Evolutionary conservation across 2,113 vertebrate genomes (phyloP), one percentile per base, ranked within the genome.

Genomic region (Paedocypris sp.): DNA sequence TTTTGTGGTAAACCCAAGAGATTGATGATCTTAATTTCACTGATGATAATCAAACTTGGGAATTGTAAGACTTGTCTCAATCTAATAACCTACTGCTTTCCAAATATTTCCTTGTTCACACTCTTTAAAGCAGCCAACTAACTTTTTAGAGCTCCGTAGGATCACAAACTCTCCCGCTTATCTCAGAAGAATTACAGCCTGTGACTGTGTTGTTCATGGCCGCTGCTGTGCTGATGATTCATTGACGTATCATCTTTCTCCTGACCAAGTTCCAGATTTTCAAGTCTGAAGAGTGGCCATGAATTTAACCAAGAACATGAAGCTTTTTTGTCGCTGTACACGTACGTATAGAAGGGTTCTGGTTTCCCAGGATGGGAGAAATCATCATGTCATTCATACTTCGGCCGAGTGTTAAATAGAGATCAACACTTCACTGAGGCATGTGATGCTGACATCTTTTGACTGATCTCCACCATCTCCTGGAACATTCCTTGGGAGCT

Each of bases 371-470:
- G 35, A 33, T 19, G 32, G 43, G 20, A 41, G 56, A 45, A 16
- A 25, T 32, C 61, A 51, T 38, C 16, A 15, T 63, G 47, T 60
- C 46, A 50, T 42, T 50, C 32, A 39, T 48, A 53, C 32, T 52
- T 58, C 51, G 56, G 54, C 49, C 28, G 39, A 32, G 36, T 19
- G 28, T 38, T 56, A 20, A 33, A 54, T 13, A 47, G 60, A 26
- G 23, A 38, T 61, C 53, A 47, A 60, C 66, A 52, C 45, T 23
- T 62, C 60, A 7, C 3, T 25, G 9, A 10, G 60, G 60, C 32
- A 64, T 69, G 48, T 23, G 10, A 33, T 54, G 59, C 28, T 60
- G 63, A 67, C 60, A 67, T 48, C 43, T 56, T 54, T 64, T 67
- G 64, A 54, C 33, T 49, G 35, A 57, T 67, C 35, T 45, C 45